phyloP scores from a whole-genome alignment of 2,888 invertebrate genomes.

The Nomada lathburiana region DNA sequence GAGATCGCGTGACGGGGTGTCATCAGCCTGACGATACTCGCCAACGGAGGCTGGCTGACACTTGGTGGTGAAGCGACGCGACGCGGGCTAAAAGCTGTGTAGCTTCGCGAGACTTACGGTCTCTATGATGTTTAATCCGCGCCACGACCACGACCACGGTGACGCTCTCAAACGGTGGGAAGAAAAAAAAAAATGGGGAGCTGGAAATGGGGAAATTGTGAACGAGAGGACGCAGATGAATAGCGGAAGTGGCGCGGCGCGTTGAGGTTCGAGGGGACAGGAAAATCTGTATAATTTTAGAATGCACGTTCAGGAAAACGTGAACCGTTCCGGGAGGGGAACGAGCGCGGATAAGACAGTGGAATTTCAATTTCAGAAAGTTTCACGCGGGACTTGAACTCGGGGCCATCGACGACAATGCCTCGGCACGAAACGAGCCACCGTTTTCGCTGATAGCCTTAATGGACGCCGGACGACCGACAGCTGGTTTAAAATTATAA shows the following conservation, averaged over 20 bases:
- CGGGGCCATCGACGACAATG: background rate
- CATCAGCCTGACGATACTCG: conserved; percentile 22
- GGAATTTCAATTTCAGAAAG: background rate
- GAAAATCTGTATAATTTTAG: conserved; percentile 8
- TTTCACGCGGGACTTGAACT: background rate
- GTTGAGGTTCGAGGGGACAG: conserved; percentile 17
- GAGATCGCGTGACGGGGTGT: conserved; percentile 43
- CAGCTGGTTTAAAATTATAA: conserved; percentile 49
- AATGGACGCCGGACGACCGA: conserved; percentile 20
- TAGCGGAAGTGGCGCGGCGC: background rate
- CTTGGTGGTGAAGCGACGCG: background rate
- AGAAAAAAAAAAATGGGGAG: conserved; percentile 9
- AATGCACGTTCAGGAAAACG: background rate
- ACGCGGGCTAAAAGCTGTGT: background rate
- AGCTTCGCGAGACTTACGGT: background rate
- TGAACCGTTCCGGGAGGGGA: background rate
- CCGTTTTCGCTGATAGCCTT: conserved; percentile 31
- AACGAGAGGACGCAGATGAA: conserved; percentile 9
- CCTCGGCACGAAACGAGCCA: conserved; percentile 2
- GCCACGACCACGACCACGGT: background rate
- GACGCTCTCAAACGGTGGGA: conserved; percentile 18
- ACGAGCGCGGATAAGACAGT: background rate
- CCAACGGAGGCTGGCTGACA: conserved; percentile 5
- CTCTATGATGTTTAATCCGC: conserved; percentile 32
- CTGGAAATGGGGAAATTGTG: conserved; percentile 12